Conservation (phyloP, 2,797 vertebrate species). For the Mus minutoides region DNA sequence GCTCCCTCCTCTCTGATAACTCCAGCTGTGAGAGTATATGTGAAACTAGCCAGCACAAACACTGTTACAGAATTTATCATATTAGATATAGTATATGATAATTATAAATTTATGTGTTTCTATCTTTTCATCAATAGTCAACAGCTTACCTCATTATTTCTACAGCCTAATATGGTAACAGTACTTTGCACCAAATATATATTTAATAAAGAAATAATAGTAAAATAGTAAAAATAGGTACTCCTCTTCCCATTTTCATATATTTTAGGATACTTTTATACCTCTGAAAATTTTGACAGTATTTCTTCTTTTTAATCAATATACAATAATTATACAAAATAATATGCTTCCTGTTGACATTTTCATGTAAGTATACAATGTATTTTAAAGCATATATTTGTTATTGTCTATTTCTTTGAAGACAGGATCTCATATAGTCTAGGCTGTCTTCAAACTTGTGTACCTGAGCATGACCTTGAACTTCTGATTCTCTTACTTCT, state of each 20-base stretch:
- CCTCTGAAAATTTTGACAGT: not conserved
- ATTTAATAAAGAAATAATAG: slow-evolving; percentile 7
- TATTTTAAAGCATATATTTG: not conserved
- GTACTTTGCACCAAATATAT: not conserved
- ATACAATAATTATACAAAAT: not conserved
- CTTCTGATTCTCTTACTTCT: not conserved
- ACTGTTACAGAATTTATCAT: not conserved
- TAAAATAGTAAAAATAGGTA: not conserved
- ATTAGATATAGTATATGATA: not conserved
- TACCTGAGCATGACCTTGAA: not conserved
- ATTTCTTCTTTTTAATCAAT: not conserved
- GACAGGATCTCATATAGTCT: not conserved
- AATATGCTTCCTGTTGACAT: not conserved
- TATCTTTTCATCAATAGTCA: not conserved
- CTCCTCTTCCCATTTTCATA: not conserved
- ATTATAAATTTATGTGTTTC: not conserved
- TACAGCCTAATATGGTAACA: not conserved
- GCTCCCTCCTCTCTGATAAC: not conserved
- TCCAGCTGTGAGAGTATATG: not conserved
- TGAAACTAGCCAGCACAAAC: not conserved
- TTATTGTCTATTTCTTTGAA: not conserved
- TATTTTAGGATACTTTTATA: slow-evolving; percentile 11
- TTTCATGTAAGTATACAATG: not conserved
- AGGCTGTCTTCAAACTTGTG: not conserved
- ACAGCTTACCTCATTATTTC: not conserved